These are phyloP conservation scores for Drosophila tanythrix DNA, from an alignment of 2,888 invertebrate genomes.

Conservation along the genomic window DNA sequence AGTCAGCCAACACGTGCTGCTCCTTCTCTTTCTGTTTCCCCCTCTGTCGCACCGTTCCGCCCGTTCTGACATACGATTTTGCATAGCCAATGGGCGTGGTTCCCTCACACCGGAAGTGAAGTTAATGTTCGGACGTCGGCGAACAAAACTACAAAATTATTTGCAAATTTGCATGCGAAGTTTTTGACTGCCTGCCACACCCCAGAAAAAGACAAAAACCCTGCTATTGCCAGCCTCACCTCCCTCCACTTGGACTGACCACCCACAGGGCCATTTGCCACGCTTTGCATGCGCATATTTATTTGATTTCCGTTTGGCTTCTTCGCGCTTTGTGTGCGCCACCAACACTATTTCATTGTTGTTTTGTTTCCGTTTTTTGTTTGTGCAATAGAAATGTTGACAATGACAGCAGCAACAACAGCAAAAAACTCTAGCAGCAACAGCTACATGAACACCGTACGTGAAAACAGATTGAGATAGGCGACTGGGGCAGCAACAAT, in stretches of 20 bases:
- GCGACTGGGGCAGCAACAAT: conserved; percentile 8
- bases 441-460: conserved; percentile 34
- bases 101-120: conserved; percentile 53
- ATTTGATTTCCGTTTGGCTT: conserved; percentile 50
- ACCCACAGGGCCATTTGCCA: conserved; percentile 23
- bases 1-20: conserved; percentile 49
- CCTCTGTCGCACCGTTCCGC: background rate
- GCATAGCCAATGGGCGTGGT: conserved; percentile 55
- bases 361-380: conserved; percentile 14
- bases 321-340: conserved; percentile 11
- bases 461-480: conserved; percentile 40
- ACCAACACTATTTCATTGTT: conserved; percentile 1
- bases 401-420: conserved; percentile 56
- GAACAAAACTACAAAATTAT: conserved; percentile 56
- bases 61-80: conserved; percentile 33
- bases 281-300: conserved; percentile 62
- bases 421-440: conserved; percentile 13
- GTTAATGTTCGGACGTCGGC: conserved; percentile 69
- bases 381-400: conserved; percentile 68
- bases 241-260: background rate
- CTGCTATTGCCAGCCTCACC: background rate
- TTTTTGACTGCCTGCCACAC: conserved; percentile 8
- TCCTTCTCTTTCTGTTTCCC: background rate
- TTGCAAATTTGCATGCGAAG: conserved; percentile 71
- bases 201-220: background rate